A percentile compares a stretch with the other conserved stretches of the same genome.
These are phyloP conservation scores for Smittia aterrima DNA, from an alignment of 2,888 invertebrate species.

Conservation along the genomic window DNA sequence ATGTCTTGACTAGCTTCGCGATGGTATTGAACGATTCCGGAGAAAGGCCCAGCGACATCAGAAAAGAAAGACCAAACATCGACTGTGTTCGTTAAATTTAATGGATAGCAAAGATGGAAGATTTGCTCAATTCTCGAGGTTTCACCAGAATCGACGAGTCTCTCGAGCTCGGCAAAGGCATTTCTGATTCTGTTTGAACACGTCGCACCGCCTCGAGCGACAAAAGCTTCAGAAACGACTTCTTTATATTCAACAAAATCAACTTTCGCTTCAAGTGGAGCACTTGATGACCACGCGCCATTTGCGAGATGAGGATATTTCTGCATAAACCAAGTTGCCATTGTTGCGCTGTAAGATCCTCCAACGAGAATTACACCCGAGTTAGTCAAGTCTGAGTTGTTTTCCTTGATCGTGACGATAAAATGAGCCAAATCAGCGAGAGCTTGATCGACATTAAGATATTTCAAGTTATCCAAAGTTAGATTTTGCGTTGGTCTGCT, in stretches of 20 bases:
- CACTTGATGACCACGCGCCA: slow-evolving; percentile 65
- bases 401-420: slow-evolving; percentile 56
- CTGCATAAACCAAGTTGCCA: slow-evolving; percentile 67
- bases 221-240: slow-evolving; percentile 50
- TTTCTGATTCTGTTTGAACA: slow-evolving; percentile 50
- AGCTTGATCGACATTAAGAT: slow-evolving; percentile 64
- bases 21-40: slow-evolving; percentile 49
- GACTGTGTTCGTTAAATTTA: slow-evolving; percentile 48
- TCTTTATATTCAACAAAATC: slow-evolving; percentile 57
- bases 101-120: slow-evolving; percentile 47
- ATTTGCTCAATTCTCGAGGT: neutral
- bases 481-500: slow-evolving; percentile 64
- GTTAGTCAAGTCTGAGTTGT: slow-evolving; percentile 47
- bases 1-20: slow-evolving; percentile 44
- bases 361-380: slow-evolving; percentile 58
- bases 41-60: slow-evolving; percentile 48
- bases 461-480: slow-evolving; percentile 59
- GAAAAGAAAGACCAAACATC: slow-evolving; percentile 50
- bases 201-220: slow-evolving; percentile 47
- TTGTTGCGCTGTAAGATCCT: slow-evolving; percentile 66
- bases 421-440: slow-evolving; percentile 66
- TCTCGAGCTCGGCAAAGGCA: slow-evolving; percentile 45
- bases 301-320: slow-evolving; percentile 62
- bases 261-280: slow-evolving; percentile 62
- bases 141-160: neutral